Percentiles rank a stretch among this genome's conserved stretches.
phyloP scores from a whole-genome alignment of 2,888 invertebrate species.

The Cyrtodaria siliqua region DNA sequence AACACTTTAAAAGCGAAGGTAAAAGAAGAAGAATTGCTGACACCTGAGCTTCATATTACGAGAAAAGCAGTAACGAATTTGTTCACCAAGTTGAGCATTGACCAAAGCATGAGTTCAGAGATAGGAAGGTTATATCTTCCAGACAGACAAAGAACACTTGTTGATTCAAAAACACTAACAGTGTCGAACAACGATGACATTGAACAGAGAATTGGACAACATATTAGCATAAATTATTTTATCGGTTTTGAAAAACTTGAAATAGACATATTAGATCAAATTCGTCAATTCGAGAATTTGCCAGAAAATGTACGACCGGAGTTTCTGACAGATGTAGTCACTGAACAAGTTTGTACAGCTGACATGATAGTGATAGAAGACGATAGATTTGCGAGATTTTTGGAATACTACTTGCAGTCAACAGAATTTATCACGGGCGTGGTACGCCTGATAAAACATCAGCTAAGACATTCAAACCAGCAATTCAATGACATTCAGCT shows the following conservation, averaged over 20 bases:
- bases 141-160: slow-evolving; percentile 12
- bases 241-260: slow-evolving; percentile 31
- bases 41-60: slow-evolving; percentile 55
- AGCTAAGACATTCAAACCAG: not conserved
- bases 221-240: slow-evolving; percentile 24
- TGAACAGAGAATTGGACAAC: slow-evolving; percentile 12
- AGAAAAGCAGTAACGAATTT: slow-evolving; percentile 45
- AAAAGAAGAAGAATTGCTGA: slow-evolving; percentile 36
- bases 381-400: not conserved
- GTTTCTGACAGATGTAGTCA: slow-evolving; percentile 62
- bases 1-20: slow-evolving; percentile 39
- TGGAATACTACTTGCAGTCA: slow-evolving; percentile 13
- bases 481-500: not conserved
- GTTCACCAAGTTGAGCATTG: slow-evolving; percentile 11
- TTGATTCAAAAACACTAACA: slow-evolving; percentile 28
- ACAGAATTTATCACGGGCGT: slow-evolving; percentile 11
- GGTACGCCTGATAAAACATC: slow-evolving; percentile 23
- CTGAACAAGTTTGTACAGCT: slow-evolving; percentile 48
- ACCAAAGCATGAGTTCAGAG: not conserved
- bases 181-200: slow-evolving; percentile 38
- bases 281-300: slow-evolving; percentile 40
- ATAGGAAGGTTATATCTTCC: slow-evolving; percentile 36
- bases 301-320: slow-evolving; percentile 56
- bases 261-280: slow-evolving; percentile 3
- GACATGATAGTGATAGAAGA: not conserved